Conservation (phyloP, 2,888 invertebrate genomes). For the Piscicola geometra region DNA sequence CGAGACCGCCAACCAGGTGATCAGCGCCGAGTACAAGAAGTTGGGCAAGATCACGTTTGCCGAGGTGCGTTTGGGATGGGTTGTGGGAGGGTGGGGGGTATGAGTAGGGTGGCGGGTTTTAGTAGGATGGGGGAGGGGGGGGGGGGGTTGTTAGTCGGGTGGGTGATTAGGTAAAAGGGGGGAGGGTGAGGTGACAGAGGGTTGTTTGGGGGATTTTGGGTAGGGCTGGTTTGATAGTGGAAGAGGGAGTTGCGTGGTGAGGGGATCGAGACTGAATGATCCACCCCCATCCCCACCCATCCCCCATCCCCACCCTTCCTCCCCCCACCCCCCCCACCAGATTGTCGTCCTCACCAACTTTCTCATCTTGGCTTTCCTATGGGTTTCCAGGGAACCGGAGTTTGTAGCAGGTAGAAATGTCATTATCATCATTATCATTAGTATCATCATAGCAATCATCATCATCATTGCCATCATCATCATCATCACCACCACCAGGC, state of each 20-base stretch:
- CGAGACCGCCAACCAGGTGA: slow-evolving; percentile 44
- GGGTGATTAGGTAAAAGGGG: too few species aligned
- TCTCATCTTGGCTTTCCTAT: slow-evolving; percentile 46
- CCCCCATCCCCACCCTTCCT: not conserved
- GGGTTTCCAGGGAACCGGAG: slow-evolving; percentile 48
- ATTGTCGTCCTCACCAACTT: slow-evolving; percentile 46
- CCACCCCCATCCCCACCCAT: not conserved
- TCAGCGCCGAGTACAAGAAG: slow-evolving; percentile 47
- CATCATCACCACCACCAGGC: slow-evolving; percentile 1
- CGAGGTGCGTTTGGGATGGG: not conserved
- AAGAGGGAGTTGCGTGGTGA: too few species aligned
- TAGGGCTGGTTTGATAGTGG: too few species aligned
- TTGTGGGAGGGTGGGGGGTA: too few species aligned
- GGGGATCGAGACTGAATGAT: not conserved
- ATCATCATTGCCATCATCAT: too few species aligned
- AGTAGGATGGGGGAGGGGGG: too few species aligned
- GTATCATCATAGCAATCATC: too few species aligned
- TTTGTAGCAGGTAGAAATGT: slow-evolving; percentile 45
- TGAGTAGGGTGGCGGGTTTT: too few species aligned
- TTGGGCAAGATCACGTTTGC: slow-evolving; percentile 48
- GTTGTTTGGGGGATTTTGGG: too few species aligned
- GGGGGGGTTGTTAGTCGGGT: too few species aligned
- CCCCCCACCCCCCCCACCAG: slow-evolving; percentile 39
- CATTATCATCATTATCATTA: too few species aligned
- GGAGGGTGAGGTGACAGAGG: too few species aligned